These are phyloP conservation scores for Keiferia lycopersicella DNA, from an alignment of 2,888 invertebrate genomes.

Conservation along the genomic window DNA sequence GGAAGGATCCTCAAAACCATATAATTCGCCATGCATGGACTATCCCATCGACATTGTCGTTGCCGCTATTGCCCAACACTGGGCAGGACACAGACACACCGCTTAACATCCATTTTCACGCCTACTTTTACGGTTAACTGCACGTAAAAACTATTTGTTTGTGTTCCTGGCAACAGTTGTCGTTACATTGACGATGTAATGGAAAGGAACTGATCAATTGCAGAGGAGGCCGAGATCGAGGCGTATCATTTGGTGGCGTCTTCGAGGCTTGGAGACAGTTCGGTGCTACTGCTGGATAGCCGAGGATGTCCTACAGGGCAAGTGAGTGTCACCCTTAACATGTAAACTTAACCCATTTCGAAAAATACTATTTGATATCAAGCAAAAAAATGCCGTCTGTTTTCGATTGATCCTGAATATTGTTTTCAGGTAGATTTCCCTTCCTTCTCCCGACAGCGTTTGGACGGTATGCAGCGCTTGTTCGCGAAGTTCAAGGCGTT, in stretches of 20 bases:
- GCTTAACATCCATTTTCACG: slow-evolving; percentile 19
- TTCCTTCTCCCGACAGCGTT: slow-evolving; percentile 60
- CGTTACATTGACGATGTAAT: slow-evolving; percentile 1
- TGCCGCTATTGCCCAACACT: slow-evolving; percentile 11
- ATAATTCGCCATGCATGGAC: slow-evolving; percentile 10
- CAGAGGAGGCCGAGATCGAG: slow-evolving; percentile 82
- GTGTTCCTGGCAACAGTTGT: neutral
- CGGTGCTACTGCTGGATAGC: slow-evolving; percentile 87
- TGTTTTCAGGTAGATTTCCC: slow-evolving; percentile 79
- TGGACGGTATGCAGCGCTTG: slow-evolving; percentile 70
- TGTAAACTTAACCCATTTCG: no score
- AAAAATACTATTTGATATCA: no score
- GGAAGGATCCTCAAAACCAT: neutral
- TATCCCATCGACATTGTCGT: neutral
- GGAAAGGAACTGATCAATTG: slow-evolving; percentile 31
- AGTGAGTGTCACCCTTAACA: no score
- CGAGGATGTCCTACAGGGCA: slow-evolving; percentile 90
- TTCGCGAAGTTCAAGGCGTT: slow-evolving; percentile 89
- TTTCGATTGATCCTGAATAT: neutral
- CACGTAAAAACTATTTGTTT: slow-evolving; percentile 23
- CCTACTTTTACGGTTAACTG: slow-evolving; percentile 24
- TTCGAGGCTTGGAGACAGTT: slow-evolving; percentile 87
- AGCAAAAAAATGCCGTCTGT: no score
- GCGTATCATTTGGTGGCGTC: slow-evolving; percentile 91
- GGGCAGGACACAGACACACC: slow-evolving; percentile 17